These are phyloP conservation scores for Formica aserva DNA, from an alignment of 2,888 invertebrate species.

Conservation along the genomic window DNA sequence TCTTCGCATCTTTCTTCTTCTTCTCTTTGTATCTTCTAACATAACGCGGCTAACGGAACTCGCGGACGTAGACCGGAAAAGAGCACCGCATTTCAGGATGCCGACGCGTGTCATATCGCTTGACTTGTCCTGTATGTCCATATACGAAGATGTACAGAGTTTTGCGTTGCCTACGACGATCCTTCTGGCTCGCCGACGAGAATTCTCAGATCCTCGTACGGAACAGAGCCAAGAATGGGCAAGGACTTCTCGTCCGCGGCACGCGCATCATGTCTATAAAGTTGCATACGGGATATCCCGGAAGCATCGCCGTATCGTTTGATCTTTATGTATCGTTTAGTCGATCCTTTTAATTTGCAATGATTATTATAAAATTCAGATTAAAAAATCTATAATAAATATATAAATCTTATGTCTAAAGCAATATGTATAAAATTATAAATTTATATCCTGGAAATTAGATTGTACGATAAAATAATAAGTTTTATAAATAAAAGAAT, in stretches of 20 bases:
- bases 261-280: conserved; percentile 33
- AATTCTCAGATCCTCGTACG: conserved; percentile 31
- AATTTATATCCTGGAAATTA: not conserved
- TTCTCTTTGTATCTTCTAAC: conserved; percentile 51
- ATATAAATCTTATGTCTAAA: not conserved
- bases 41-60: conserved; percentile 77
- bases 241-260: conserved; percentile 16
- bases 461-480: not conserved
- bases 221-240: not conserved
- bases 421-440: not conserved
- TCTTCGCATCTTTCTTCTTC: conserved; percentile 14
- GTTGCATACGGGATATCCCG: not conserved
- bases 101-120: conserved; percentile 80
- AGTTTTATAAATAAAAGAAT: not conserved
- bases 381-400: not conserved
- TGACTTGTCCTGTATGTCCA: conserved; percentile 77
- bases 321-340: not conserved
- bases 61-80: conserved; percentile 78
- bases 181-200: conserved; percentile 46
- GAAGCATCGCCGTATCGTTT: conserved; percentile 2
- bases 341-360: not conserved
- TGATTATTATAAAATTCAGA: not conserved
- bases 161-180: conserved; percentile 63
- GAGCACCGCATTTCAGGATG: conserved; percentile 75
- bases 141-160: conserved; percentile 67